Base-by-base conservation (phyloP, 2,113 vertebrate genomes). In the Mobula birostris region DNA sequence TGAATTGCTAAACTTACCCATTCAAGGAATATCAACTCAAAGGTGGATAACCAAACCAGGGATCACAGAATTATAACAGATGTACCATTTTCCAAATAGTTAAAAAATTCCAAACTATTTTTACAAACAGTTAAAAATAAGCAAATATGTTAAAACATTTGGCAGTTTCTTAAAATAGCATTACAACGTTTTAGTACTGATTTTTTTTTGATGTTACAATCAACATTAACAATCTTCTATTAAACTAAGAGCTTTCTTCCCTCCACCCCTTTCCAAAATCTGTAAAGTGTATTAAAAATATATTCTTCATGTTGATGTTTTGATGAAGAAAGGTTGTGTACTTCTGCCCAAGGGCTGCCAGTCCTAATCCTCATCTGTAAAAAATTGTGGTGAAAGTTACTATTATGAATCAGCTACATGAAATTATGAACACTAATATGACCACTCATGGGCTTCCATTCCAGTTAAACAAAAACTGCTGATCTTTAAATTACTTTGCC, bases 311-410 rank as follows among this genome's bases (percentile, higher is more conserved):
- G 96, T 95, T 95, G 96, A 72, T 83, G 83, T 94, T 94, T 88
- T 96, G 97, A 96, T 96, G 96, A 85, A 94, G 95, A 95, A 70
- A 94, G 0, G 95, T 77, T 94, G 94, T 95, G 94, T 95, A 95
- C 94, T 94, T 95, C 95, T 94, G 95, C 95, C 94, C 94, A 96
- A 94, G 1, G 56, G 94, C 95, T 96, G 95, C 95, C 95, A 96
- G 94, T 96, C 95, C 96, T 95, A 94, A 95, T 95, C 96, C 96
- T 97, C 96, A 96, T 96, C 97, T 97, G 97, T 9, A 97, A 97
- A 94, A 97, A 95, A 96, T 94, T 94, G 95, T 85, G 95, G 66
- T 91, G 87, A 80, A 66, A 82, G 94, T 95, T 95, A 95, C 63
- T 94, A 2, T 88, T 40, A 76, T 76, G 91, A 27, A 72, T 72